A percentile compares a stretch with the other conserved stretches of the same genome.
These are phyloP conservation scores for Tiliqua scincoides DNA, from an alignment of 2,113 vertebrate genomes.

Conservation along the genomic window DNA sequence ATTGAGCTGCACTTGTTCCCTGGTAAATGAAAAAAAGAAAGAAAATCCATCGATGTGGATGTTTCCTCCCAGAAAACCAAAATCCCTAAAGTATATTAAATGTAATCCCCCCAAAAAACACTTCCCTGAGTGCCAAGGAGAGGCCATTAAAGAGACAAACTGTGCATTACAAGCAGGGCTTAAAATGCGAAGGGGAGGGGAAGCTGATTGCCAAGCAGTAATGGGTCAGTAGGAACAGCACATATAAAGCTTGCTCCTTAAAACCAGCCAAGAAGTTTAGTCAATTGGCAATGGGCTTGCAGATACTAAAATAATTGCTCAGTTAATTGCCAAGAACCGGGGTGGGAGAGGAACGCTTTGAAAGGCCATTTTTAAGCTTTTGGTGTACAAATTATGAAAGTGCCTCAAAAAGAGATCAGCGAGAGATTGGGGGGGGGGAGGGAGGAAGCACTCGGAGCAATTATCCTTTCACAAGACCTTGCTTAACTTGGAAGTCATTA, in stretches of 20 bases:
- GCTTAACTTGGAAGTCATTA: conserved; percentile 25
- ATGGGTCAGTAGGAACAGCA: neutral
- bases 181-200: neutral
- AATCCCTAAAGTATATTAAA: conserved; percentile 8
- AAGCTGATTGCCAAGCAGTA: neutral
- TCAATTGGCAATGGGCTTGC: neutral
- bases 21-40: neutral
- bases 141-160: neutral
- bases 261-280: neutral
- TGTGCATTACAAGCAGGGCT: neutral
- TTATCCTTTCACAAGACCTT: neutral
- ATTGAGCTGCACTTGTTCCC: neutral
- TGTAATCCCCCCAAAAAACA: neutral
- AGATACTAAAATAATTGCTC: neutral
- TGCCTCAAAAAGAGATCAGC: neutral
- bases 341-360: neutral
- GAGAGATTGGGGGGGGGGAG: neutral
- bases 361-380: neutral
- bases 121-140: fast-evolving
- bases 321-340: neutral
- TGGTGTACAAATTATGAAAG: neutral
- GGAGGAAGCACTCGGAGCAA: neutral
- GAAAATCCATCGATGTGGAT: neutral
- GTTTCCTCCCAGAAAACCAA: neutral
- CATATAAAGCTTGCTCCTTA: neutral